Evolutionary conservation across 2,888 invertebrate species (phyloP), one percentile per base, ranked within the genome.

Genomic region (Apodemia mormo): DNA sequence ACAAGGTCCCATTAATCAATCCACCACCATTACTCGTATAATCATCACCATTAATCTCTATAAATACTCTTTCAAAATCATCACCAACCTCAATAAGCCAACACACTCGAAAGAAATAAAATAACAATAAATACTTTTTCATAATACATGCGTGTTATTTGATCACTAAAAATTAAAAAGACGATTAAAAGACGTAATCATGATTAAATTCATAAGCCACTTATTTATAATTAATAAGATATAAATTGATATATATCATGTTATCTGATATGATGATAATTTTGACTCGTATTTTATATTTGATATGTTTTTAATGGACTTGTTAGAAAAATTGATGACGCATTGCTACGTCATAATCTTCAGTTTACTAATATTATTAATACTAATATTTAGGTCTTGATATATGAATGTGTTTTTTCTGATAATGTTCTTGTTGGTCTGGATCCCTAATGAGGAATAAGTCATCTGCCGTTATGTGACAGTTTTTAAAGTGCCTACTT

Each of bases 1-100:
- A 81, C 1, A 80, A 37, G 0, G 80, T 78, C 0, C 83, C 78
- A 29, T 76, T 78, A 49, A 85, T 77, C 45, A 72, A 40, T 22
- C 71, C 73, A 9, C 22, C 30, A 0, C 61, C 43, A n/a, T 30
- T 5, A 30, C 61, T 68, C 6, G 52, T 58, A 0, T 43, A 6
- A 5, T 64, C 67, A n/a, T 67, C 69, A 45, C 67, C 71, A 10
- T 70, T 68, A 37, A 70, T 66, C 68, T 73, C 74, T 30, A 56
- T 33, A 12, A 66, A 66, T 37, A 30, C 9, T 14, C 52, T 14
- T 30, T 72, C 65, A 12, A 43, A 61, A 56, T 64, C 70, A 29
- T 12, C 33, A 40, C 40, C 8, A 12, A 68, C 70, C 14, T 30
- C 40, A 22, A 22, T 52, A 66, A 61, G 68, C 37, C 71, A 66